phyloP scores from a whole-genome alignment of 2,797 vertebrate species.

The Rhinichthys osculus region DNA sequence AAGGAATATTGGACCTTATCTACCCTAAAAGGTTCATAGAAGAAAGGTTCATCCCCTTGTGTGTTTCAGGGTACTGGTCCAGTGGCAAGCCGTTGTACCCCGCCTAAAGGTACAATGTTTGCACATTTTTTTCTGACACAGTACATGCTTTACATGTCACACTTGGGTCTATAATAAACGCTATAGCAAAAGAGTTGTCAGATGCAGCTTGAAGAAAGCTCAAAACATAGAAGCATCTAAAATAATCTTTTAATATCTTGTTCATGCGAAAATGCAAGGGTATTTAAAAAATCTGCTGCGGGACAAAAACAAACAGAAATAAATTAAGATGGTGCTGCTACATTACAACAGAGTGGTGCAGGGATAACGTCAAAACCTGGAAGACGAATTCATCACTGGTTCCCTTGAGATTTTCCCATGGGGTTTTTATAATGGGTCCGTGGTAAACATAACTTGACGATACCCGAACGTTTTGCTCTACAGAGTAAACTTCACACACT shows the following conservation, averaged over 20 bases:
- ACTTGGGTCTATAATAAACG: not conserved
- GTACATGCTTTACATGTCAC: not conserved
- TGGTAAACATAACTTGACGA: not conserved
- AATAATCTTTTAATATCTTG: not conserved
- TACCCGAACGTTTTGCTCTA: not conserved
- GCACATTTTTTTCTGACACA: not conserved
- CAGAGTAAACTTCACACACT: not conserved
- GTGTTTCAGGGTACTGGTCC: too few relatives aligned
- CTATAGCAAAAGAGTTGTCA: not conserved
- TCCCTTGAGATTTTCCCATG: not conserved
- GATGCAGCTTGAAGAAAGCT: not conserved
- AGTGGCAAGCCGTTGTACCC: not conserved
- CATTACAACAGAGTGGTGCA: not conserved
- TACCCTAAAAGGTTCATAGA: not conserved
- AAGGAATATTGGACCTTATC: not conserved
- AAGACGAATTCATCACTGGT: not conserved
- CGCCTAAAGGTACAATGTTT: not conserved
- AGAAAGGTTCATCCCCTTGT: not conserved
- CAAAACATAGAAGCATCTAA: constrained; percentile 10
- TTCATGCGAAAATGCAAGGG: constrained; percentile 6
- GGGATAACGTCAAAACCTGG: not conserved
- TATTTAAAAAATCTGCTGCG: not conserved
- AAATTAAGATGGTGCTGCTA: not conserved
- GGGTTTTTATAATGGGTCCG: not conserved
- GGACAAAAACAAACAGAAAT: not conserved